phyloP scores from a whole-genome alignment of 2,113 vertebrate species.

The Leucoraja erinaceus region DNA sequence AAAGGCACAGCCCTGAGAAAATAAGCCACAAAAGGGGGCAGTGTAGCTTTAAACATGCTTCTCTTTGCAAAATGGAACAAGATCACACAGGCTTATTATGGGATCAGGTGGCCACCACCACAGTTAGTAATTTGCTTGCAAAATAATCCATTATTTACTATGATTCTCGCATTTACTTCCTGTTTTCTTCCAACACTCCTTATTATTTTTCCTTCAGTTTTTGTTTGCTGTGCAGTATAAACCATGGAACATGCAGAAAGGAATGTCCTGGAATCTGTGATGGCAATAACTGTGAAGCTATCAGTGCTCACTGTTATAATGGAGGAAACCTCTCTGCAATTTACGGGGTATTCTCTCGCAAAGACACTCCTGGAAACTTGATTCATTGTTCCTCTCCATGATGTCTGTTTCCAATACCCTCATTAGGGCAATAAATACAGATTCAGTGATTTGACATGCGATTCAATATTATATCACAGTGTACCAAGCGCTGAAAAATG shows the following conservation, averaged over 20 bases:
- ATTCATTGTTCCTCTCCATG: too few relatives aligned
- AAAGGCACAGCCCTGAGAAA: not conserved
- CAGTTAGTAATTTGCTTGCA: not conserved
- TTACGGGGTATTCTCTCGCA: too few relatives aligned
- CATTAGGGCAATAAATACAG: too few relatives aligned
- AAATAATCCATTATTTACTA: conserved; percentile 20
- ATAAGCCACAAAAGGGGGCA: conserved; percentile 7
- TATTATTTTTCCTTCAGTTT: not conserved
- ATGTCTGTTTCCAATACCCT: too few relatives aligned
- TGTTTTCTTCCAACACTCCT: not conserved
- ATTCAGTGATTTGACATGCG: too few relatives aligned
- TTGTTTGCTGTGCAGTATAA: not conserved
- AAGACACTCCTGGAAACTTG: too few relatives aligned
- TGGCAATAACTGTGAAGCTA: not conserved
- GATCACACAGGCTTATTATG: not conserved
- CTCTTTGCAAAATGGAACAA: not conserved
- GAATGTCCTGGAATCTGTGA: not conserved
- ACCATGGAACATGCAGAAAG: not conserved
- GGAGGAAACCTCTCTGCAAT: too few relatives aligned
- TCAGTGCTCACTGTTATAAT: too few relatives aligned
- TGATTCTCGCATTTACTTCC: conserved; percentile 5
- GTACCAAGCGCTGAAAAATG: too few relatives aligned
- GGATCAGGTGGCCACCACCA: conserved; percentile 4
- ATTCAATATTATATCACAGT: too few relatives aligned
- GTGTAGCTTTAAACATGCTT: conserved; percentile 5